Conservation (phyloP, 1,140 invertebrate genomes). For the Caenorhabditis elegans region WBcel235 BX284604.4:9102501-9103000, state of each 20-base stretch:
- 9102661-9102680: conserved; percentile 81
- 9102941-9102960: conserved; percentile 70
- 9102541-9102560: conserved; percentile 73
- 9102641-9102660: conserved; percentile 77
- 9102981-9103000: conserved; percentile 82
- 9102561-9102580: conserved; percentile 73
- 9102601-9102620: conserved; percentile 75
- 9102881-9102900: conserved; percentile 77
- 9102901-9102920: conserved; percentile 91
- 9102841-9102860: conserved; percentile 77
- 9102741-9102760: conserved; percentile 77
- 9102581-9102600: conserved; percentile 71
- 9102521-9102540: conserved; percentile 76
- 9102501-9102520: conserved; percentile 79
- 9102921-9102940: no score
- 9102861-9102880: conserved; percentile 72
- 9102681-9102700: conserved; percentile 79
- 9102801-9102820: conserved; percentile 86
- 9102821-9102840: no score
- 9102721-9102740: conserved; percentile 80
- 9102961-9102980: conserved; percentile 77
- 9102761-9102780: conserved; percentile 68
- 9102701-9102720: conserved; percentile 76
- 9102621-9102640: conserved; percentile 72
- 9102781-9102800: conserved; percentile 73